Conservation (phyloP, 2,113 vertebrate genomes). For the Rutilus rutilus region DNA sequence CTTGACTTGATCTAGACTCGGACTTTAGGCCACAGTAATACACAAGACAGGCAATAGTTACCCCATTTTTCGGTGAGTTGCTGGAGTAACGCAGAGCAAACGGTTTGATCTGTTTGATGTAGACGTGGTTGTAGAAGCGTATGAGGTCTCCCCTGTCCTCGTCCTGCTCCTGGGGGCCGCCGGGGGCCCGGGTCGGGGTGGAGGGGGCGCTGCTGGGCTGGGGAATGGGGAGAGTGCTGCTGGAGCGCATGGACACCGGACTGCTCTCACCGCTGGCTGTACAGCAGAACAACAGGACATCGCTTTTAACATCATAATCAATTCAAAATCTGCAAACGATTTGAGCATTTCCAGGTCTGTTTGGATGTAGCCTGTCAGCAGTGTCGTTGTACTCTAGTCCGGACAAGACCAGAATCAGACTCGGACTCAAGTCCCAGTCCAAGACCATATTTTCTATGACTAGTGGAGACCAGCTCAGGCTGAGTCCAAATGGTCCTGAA, state of each 20-base stretch:
- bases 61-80: constrained; percentile 63
- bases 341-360: background rate
- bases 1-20: too few species aligned
- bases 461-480: too few species aligned
- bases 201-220: constrained; percentile 85
- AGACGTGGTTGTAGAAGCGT: constrained; percentile 92
- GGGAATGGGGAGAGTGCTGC: constrained; percentile 83
- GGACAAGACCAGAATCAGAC: too few species aligned
- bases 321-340: background rate
- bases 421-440: too few species aligned
- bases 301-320: background rate
- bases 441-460: too few species aligned
- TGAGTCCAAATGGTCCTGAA: too few species aligned
- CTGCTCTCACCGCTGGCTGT: constrained; percentile 81
- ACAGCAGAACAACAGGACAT: constrained; percentile 67
- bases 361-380: too few species aligned
- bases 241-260: constrained; percentile 82
- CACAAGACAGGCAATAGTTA: constrained; percentile 40
- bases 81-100: constrained; percentile 88
- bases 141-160: constrained; percentile 93
- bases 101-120: constrained; percentile 86
- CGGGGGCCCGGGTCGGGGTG: constrained; percentile 78
- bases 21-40: background rate
- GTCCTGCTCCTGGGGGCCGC: constrained; percentile 66
- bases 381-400: too few species aligned